Percentiles rank a stretch among this genome's conserved stretches.
Evolutionary conservation across 2,113 vertebrate genomes (phyloP).

Genomic region (Albula goreensis): DNA sequence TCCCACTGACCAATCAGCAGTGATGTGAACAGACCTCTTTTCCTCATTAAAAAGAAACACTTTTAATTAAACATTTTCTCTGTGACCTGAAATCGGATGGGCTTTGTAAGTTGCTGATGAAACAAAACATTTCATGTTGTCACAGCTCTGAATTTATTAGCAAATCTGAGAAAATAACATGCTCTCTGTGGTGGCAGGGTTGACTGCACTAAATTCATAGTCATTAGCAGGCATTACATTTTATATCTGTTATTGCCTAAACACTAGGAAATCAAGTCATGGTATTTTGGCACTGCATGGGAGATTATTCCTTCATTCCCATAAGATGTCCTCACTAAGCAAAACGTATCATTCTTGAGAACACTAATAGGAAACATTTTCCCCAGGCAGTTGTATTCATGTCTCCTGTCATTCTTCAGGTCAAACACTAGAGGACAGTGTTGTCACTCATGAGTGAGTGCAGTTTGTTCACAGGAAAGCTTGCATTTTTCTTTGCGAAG

Average conservation of each 20-base stretch:
- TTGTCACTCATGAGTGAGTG: slow-evolving; percentile 25
- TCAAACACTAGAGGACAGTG: slow-evolving; percentile 48
- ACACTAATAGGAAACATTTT: neutral
- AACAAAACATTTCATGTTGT: too few relatives aligned
- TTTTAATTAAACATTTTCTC: too few relatives aligned
- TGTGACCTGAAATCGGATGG: too few relatives aligned
- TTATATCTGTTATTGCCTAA: neutral
- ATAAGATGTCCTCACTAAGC: neutral
- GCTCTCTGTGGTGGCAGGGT: too few relatives aligned
- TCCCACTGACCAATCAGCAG: neutral
- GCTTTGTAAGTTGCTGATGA: too few relatives aligned
- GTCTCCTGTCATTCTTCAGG: slow-evolving; percentile 12
- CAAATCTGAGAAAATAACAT: too few relatives aligned
- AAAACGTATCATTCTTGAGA: neutral
- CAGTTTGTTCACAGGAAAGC: neutral
- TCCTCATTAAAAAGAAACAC: neutral
- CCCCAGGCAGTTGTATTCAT: too few relatives aligned
- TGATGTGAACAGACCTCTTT: neutral
- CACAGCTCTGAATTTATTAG: too few relatives aligned
- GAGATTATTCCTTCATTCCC: neutral
- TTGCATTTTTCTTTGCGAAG: slow-evolving; percentile 2
- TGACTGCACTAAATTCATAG: too few relatives aligned
- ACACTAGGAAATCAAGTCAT: neutral
- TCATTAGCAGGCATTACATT: too few relatives aligned
- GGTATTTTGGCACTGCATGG: neutral